Base-by-base conservation (phyloP, 1,140 invertebrate species). In the Cheumatopsyche charites region DNA sequence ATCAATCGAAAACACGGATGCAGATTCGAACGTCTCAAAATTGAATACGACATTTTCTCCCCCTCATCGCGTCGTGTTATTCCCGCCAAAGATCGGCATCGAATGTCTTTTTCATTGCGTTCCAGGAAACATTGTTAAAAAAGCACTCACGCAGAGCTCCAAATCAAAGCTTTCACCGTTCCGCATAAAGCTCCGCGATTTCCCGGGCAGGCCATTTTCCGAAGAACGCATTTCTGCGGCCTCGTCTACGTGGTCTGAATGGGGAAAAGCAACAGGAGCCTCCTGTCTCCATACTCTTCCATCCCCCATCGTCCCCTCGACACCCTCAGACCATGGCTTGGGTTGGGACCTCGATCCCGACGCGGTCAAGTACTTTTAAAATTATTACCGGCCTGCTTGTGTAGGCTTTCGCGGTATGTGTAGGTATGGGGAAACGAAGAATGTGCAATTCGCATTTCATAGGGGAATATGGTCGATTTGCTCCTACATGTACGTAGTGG, bases 301-400 rank as follows among this genome's bases (percentile, higher is more conserved):
- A 58, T 47, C 15, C 13, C 43, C 15, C 43, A 47, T 47, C 15
- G 3, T 13, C 43, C 13, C 43, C 47, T 62, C 21, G n/a, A 23
- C 12, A 36, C 9, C 29, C 29, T 36, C n/a, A n/a, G n/a, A 9
- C 29, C 9, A 3, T 9, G 3, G 29, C 55, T 58, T 19, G 55
- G 23, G 25, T 23, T 67, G 9, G 21, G 12, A 15, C 19, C 23
- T 17, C 58, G n/a, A 43, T 26, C 55, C 26, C 23, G 11, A 17
- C 55, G 66, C 58, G 74, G 74, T 75, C 74, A 75, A 75, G 67
- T 71, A 72, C 74, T 75, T 70, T 72, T 72, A 72, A 72, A 75
- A 72, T 75, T 75, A 75, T 75, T 75, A 75, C 67, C 61, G 55
- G 66, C 47, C 52, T n/a, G n/a, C n/a, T n/a, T n/a, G n/a, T n/a